These are phyloP conservation scores for Mythimna pallens DNA, from an alignment of 2,888 invertebrate genomes.

Conservation along the genomic window DNA sequence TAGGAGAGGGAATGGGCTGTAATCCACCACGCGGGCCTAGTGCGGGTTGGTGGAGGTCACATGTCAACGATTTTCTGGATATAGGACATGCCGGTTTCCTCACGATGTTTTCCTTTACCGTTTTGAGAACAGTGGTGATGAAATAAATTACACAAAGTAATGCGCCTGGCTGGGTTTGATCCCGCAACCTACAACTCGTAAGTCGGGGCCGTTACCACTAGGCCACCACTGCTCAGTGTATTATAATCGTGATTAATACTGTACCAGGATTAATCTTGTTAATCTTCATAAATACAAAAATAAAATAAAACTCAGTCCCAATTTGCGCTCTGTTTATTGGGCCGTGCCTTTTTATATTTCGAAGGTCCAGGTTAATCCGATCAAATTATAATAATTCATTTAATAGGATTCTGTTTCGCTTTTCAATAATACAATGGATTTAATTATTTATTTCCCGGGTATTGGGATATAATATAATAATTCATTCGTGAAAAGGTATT, in stretches of 20 bases:
- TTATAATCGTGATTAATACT: neutral
- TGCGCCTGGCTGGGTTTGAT: too few relatives aligned
- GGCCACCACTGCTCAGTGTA: neutral
- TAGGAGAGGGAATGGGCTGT: too few relatives aligned
- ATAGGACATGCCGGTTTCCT: too few relatives aligned
- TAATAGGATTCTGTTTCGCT: conserved; percentile 20
- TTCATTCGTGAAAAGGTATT: neutral
- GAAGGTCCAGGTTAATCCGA: conserved; percentile 14
- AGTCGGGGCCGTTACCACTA: too few relatives aligned
- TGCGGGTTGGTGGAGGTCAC: too few relatives aligned
- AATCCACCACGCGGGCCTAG: too few relatives aligned
- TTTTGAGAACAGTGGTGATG: too few relatives aligned
- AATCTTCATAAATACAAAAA: neutral
- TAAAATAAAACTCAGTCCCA: conserved; percentile 13
- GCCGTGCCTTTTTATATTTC: conserved; percentile 1
- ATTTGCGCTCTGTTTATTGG: conserved; percentile 15
- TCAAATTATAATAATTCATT: conserved; percentile 25
- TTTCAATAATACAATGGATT: conserved; percentile 13
- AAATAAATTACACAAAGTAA: too few relatives aligned
- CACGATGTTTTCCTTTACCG: too few relatives aligned
- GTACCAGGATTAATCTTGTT: neutral
- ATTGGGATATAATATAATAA: conserved; percentile 2
- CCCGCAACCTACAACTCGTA: too few relatives aligned
- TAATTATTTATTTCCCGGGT: conserved; percentile 5
- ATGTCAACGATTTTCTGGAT: too few relatives aligned